These are phyloP conservation scores for Planococcus citri DNA, from an alignment of 1,140 invertebrate species.

Conservation along the genomic window DNA sequence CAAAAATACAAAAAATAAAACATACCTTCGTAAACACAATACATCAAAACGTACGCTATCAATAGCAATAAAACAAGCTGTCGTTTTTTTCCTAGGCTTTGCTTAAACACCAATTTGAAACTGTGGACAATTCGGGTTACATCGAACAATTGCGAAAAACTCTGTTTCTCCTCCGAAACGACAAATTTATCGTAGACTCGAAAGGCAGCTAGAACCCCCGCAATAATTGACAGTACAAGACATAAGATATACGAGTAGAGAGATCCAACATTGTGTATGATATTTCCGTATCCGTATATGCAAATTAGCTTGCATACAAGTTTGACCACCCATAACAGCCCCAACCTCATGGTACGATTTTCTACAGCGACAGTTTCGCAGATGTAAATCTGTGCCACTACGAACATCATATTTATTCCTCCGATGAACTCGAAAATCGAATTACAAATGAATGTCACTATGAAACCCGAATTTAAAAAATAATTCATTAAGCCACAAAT, in stretches of 20 bases:
- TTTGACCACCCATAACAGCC: background rate
- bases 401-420: background rate
- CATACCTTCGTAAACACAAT: background rate
- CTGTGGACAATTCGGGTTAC: background rate
- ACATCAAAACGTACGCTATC: background rate
- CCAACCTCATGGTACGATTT: background rate
- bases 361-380: background rate
- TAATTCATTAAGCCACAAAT: constrained; percentile 15
- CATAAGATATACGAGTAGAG: constrained; percentile 22
- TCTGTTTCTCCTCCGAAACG: background rate
- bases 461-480: constrained; percentile 25
- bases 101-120: background rate
- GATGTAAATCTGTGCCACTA: background rate
- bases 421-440: background rate
- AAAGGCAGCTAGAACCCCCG: background rate
- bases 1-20: no score
- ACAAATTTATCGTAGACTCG: background rate
- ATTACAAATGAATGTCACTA: constrained; percentile 24
- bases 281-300: no score
- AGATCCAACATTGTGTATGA: constrained; percentile 15
- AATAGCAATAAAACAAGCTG: background rate
- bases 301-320: background rate
- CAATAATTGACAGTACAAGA: constrained; percentile 1
- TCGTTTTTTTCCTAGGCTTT: background rate
- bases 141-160: background rate